Evolutionary conservation across 2,888 invertebrate genomes (phyloP), one percentile per base, ranked within the genome.

Genomic region (Hirtodrosophila duncani): DNA sequence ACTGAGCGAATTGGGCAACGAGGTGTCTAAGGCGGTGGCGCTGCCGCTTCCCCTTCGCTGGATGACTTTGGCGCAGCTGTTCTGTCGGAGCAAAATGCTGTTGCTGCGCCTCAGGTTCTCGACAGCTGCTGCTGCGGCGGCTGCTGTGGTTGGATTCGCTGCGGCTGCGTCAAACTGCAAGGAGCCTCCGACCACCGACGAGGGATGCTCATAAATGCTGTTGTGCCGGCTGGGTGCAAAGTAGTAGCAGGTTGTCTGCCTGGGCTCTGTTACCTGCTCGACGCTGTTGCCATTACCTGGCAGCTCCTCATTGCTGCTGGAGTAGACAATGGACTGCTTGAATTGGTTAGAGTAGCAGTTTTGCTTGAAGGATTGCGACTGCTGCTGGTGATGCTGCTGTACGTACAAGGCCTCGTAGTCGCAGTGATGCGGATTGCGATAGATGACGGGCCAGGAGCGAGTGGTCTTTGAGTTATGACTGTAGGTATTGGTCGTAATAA

Each of bases 401-500:
- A 83, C 84, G 66, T 84, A 86, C 5, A 86, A 71, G 4, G 85
- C 84, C 63, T 87, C 87, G 81, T 86, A 86, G 66, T 87, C 87
- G 68, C 85, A 86, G 53, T 85, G 84, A 57, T 86, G 84, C 1
- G 85, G 85, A 79, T 87, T 87, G 30, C 86, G 81, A 64, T 86
- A 86, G 41, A 87, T 87, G n/a, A 87, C 87, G 0, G 87, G 87
- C 87, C 87, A 87, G 58, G 86, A 87, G 33, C 87, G 84, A 3
- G 87, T 87, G 20, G 87, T 87, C 60, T 84, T 86, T 14, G 86
- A 84, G 59, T 86, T 86, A 59, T 86, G 84, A 55, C 83, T 84
- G 55, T 86, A 87, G 34, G 80, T 82, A 48, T 80, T 72, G 49
- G 63, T 67, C 30, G 67, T 46, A 11, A 42, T 43, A 3, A 56